Evolutionary conservation across 2,888 invertebrate species (phyloP).

Genomic region (Dioctria linearis): DNA sequence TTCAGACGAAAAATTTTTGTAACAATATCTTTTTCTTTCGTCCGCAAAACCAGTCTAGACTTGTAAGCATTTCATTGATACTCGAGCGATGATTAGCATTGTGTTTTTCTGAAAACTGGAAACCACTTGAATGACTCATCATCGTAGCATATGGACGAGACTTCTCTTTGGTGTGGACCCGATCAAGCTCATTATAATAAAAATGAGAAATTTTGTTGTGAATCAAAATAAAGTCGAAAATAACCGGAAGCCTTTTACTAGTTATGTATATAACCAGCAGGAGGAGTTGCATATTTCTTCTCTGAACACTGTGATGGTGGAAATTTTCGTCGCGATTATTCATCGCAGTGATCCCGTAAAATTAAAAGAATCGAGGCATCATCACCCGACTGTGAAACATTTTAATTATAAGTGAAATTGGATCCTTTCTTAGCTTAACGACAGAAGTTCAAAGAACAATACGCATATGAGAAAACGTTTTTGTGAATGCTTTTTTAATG

Average conservation of each 20-base stretch:
- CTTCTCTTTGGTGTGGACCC: background rate
- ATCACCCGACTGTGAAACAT: background rate
- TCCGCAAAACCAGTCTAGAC: background rate
- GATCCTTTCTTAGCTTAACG: background rate
- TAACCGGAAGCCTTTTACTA: background rate
- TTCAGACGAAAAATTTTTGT: slow-evolving; percentile 7
- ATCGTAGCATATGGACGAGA: background rate
- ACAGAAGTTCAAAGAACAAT: background rate
- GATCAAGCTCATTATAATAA: background rate
- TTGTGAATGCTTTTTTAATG: slow-evolving; percentile 7
- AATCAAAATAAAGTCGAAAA: background rate
- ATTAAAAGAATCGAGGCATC: no score
- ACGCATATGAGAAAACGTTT: background rate
- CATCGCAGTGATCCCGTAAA: background rate
- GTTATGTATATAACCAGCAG: background rate
- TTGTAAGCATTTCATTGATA: background rate
- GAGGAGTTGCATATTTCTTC: no score
- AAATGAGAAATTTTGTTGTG: background rate
- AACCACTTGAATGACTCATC: slow-evolving; percentile 43
- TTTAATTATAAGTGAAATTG: slow-evolving; percentile 4
- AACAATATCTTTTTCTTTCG: background rate
- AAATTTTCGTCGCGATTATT: background rate
- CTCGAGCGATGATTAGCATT: background rate
- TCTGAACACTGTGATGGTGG: no score
- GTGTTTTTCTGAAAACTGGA: background rate